Conservation (phyloP, 2,888 invertebrate genomes). For the Morpho deidamia region DNA sequence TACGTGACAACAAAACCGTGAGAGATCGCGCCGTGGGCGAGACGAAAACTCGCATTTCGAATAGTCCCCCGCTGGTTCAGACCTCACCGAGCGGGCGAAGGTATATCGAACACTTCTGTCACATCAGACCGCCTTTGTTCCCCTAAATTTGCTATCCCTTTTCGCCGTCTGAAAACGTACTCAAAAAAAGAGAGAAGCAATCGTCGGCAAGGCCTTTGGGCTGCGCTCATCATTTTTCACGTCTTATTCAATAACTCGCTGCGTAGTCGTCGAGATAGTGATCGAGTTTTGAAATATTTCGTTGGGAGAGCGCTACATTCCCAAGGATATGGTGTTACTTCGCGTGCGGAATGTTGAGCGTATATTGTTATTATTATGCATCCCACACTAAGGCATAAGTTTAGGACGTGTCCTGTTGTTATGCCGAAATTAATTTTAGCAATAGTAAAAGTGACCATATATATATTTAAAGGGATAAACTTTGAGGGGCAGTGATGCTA, state of each 20-base stretch:
- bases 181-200: conserved; percentile 45
- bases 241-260: conserved; percentile 77
- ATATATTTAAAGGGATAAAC: too few species aligned
- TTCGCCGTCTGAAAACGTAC: conserved; percentile 29
- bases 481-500: too few species aligned
- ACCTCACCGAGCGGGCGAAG: conserved; percentile 56
- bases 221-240: conserved; percentile 74
- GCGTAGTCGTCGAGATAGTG: conserved; percentile 72
- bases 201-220: conserved; percentile 67
- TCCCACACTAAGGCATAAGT: background rate
- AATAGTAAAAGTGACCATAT: too few species aligned
- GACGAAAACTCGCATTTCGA: conserved; percentile 38
- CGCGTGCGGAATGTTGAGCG: conserved; percentile 66
- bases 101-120: conserved; percentile 50
- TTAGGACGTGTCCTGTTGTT: conserved; percentile 18
- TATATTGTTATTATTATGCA: conserved; percentile 31
- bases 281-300: conserved; percentile 75
- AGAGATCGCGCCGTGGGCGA: conserved; percentile 55
- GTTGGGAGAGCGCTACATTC: conserved; percentile 68
- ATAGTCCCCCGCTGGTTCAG: conserved; percentile 59
- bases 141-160: conserved; percentile 56
- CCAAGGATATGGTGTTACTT: conserved; percentile 78
- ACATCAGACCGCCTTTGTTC: conserved; percentile 65
- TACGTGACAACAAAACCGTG: conserved; percentile 68
- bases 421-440: background rate